These are phyloP conservation scores for Eupithecia inturbata DNA, from an alignment of 2,888 invertebrate species.

Conservation along the genomic window DNA sequence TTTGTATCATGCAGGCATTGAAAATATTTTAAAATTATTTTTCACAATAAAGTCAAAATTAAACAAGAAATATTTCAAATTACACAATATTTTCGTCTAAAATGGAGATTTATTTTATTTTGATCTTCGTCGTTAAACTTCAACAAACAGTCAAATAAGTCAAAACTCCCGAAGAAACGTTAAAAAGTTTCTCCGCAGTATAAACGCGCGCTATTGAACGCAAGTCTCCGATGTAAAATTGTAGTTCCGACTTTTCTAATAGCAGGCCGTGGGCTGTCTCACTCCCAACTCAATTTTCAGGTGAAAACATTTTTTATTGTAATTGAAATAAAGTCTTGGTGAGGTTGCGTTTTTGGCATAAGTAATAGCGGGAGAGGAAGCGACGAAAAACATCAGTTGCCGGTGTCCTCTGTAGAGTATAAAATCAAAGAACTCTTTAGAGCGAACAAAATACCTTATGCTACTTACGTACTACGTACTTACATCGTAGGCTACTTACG, in stretches of 20 bases:
- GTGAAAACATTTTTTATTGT: background rate
- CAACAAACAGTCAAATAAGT: background rate
- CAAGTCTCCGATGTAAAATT: constrained; percentile 50
- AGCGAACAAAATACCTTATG: background rate
- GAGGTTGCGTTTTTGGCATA: background rate
- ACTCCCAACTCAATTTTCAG: background rate
- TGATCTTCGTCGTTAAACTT: background rate
- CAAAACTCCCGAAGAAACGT: constrained; percentile 21
- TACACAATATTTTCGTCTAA: background rate
- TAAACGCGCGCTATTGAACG: constrained; percentile 43
- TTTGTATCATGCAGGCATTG: background rate
- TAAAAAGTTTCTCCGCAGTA: constrained; percentile 32
- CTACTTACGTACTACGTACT: no score
- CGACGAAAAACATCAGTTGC: background rate
- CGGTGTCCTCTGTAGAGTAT: background rate
- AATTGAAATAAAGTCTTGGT: background rate
- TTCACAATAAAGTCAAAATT: background rate
- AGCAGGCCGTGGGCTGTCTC: background rate
- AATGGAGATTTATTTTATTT: background rate
- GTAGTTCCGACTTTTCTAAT: constrained; percentile 51
- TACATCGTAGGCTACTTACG: background rate
- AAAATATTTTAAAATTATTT: background rate
- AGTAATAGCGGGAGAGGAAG: background rate
- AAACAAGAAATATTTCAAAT: background rate
- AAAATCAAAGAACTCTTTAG: background rate